phyloP scores from a whole-genome alignment of 2,797 vertebrate species.

The Lepilemur ruficaudatus region DNA sequence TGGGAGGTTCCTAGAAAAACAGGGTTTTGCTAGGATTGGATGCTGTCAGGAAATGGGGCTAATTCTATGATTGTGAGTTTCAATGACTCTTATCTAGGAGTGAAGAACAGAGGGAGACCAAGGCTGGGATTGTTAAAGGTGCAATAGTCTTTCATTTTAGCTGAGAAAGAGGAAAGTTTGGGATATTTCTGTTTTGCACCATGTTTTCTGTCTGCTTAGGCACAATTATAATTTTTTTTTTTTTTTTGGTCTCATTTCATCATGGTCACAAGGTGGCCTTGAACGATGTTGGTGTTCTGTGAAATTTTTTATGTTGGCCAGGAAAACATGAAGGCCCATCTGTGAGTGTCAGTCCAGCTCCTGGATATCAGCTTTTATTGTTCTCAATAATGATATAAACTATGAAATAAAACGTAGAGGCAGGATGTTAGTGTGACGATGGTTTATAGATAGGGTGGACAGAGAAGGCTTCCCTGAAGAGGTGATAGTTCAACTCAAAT shows the following conservation, averaged over 20 bases:
- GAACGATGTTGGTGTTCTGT: not conserved
- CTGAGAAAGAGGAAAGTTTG: not conserved
- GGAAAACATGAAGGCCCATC: not conserved
- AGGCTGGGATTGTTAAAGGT: not conserved
- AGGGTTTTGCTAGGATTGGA: not conserved
- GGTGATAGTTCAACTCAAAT: not conserved
- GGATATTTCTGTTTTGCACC: not conserved
- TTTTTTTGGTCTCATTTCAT: not conserved
- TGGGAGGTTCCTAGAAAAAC: not conserved
- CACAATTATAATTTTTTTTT: not conserved
- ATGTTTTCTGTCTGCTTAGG: not conserved
- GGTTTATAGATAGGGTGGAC: no score
- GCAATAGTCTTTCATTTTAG: not conserved
- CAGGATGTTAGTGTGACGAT: fast-evolving
- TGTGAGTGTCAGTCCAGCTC: not conserved
- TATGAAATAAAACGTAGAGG: not conserved
- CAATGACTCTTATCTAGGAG: not conserved
- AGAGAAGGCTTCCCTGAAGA: not conserved
- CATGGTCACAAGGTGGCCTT: not conserved
- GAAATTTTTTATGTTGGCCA: not conserved
- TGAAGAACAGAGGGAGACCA: not conserved
- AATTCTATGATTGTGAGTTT: not conserved
- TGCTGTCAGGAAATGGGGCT: no score
- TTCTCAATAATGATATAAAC: not conserved
- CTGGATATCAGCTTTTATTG: not conserved